phyloP scores from a whole-genome alignment of 2,888 invertebrate genomes.

The Ditylenchus weischeri region DNA sequence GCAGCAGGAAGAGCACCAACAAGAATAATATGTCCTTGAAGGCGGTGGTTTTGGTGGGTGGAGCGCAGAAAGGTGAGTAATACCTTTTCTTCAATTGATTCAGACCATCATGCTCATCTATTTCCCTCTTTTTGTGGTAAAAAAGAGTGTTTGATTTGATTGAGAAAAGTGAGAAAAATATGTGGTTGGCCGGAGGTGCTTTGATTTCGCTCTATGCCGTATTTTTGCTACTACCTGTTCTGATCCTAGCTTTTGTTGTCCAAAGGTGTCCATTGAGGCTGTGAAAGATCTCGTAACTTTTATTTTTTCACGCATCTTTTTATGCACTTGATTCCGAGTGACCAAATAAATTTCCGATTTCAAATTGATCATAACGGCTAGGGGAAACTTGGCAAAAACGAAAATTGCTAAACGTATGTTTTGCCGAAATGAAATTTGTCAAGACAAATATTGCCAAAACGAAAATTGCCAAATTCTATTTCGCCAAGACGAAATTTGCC shows the following conservation, averaged over 20 bases:
- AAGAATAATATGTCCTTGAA: conserved; percentile 45
- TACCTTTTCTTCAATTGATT: conserved; percentile 2
- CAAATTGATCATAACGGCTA: too few relatives aligned
- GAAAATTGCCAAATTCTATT: too few relatives aligned
- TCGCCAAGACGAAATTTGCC: too few relatives aligned
- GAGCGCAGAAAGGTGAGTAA: conserved; percentile 81
- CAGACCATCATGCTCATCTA: neutral
- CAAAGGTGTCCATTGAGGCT: conserved; percentile 36
- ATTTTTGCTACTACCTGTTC: conserved; percentile 51
- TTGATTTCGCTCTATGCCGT: conserved; percentile 52
- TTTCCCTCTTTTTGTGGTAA: conserved; percentile 3
- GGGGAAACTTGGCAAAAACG: too few relatives aligned
- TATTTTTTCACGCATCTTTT: too few relatives aligned
- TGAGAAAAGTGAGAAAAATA: conserved; percentile 22
- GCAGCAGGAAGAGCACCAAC: too few relatives aligned
- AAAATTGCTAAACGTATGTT: too few relatives aligned
- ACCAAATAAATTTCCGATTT: too few relatives aligned
- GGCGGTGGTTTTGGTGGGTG: conserved; percentile 86
- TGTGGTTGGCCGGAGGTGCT: conserved; percentile 53
- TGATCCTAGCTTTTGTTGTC: conserved; percentile 48
- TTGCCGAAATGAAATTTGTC: too few relatives aligned
- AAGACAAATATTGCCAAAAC: too few relatives aligned
- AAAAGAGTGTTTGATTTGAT: conserved; percentile 2
- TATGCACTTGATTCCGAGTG: too few relatives aligned
- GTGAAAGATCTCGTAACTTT: conserved; percentile 11